Percentiles rank a stretch among this genome's conserved stretches.
Conservation (phyloP, 2,113 vertebrate genomes). For the Dicrurus megarhynchus region DNA sequence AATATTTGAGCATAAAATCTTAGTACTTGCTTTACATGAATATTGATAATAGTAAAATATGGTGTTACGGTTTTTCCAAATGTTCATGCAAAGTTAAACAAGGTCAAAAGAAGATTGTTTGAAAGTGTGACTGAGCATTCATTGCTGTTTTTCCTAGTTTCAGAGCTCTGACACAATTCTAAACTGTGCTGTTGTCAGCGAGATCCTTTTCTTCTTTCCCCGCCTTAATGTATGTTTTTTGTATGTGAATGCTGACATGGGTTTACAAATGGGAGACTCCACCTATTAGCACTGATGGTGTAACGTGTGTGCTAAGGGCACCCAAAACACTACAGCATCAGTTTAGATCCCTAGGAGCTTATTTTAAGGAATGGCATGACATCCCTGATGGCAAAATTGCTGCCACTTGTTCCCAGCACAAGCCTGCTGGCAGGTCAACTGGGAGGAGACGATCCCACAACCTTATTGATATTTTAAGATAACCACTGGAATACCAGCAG, state of each 20-base stretch:
- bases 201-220: not conserved
- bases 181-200: accelerated
- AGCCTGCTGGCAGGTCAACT: not conserved
- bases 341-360: not conserved
- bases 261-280: not conserved
- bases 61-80: not conserved
- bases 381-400: not conserved
- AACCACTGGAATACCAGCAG: not conserved
- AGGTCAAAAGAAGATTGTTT: not conserved
- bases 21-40: not conserved
- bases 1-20: slow-evolving; percentile 42
- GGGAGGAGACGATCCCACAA: not conserved
- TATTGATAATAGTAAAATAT: slow-evolving; percentile 1
- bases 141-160: not conserved
- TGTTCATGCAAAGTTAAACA: slow-evolving; percentile 28
- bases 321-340: not conserved
- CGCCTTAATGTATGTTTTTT: not conserved
- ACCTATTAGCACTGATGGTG: not conserved
- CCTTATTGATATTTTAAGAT: not conserved
- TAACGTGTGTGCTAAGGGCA: not conserved
- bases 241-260: not conserved
- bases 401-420: not conserved
- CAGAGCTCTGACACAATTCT: not conserved
- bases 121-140: not conserved
- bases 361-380: not conserved